Evolutionary conservation across 2,797 vertebrate genomes (phyloP).

Genomic region (Kryptopterus vitreolus): DNA sequence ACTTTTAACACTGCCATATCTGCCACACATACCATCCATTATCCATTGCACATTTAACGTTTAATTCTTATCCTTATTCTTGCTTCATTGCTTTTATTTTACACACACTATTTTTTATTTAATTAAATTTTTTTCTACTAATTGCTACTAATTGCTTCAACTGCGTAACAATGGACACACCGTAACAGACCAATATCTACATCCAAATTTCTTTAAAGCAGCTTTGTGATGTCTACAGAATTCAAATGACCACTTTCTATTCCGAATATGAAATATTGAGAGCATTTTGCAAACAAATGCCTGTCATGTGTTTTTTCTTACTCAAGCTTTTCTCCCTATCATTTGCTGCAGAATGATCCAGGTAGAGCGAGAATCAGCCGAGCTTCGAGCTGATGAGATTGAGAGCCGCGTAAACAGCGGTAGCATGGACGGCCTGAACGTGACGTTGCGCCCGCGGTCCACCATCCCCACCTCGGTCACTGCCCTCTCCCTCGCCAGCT

Average conservation of each 20-base stretch:
- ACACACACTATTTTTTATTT: too few relatives aligned
- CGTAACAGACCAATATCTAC: background rate
- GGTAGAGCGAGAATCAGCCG: slow-evolving; percentile 92
- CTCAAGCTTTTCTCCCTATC: background rate
- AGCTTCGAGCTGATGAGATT: slow-evolving; percentile 89
- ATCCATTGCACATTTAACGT: too few relatives aligned
- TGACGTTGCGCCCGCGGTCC: slow-evolving; percentile 84
- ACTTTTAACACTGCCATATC: too few relatives aligned
- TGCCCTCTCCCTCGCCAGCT: slow-evolving; percentile 89
- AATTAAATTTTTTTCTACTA: too few relatives aligned
- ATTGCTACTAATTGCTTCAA: background rate
- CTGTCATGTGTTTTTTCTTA: too few relatives aligned
- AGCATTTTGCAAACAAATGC: too few relatives aligned
- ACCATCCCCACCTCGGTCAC: slow-evolving; percentile 92
- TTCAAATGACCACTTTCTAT: background rate
- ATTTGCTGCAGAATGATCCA: slow-evolving; percentile 88
- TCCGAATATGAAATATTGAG: too few relatives aligned
- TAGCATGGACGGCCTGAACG: slow-evolving; percentile 93
- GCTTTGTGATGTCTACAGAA: background rate
- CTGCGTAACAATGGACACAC: background rate
- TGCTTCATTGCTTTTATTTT: too few relatives aligned
- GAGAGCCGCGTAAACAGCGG: slow-evolving; percentile 91
- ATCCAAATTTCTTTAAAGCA: background rate
- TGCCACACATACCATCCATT: too few relatives aligned
- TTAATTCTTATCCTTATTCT: too few relatives aligned